Evolutionary conservation across 2,113 vertebrate species (phyloP).

Genomic region (Misgurnus anguillicaudatus): DNA sequence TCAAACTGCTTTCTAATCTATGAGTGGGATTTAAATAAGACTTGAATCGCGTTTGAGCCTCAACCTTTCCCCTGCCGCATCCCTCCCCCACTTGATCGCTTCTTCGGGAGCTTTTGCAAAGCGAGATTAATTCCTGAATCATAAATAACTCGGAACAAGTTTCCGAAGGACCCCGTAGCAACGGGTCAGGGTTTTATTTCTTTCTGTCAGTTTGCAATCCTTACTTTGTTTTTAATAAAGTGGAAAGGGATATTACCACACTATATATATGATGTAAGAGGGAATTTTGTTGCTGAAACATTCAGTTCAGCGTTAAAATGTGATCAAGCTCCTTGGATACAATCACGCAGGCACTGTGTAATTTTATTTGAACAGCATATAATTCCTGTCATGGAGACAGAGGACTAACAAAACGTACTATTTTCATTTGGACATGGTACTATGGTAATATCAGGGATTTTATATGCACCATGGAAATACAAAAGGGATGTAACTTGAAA

Average conservation of each 20-base stretch:
- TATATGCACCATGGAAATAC: too few species aligned
- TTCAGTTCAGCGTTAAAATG: not conserved
- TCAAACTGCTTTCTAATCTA: conserved; percentile 78
- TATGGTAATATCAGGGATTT: not conserved
- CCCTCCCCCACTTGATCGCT: conserved; percentile 64
- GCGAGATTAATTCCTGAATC: conserved; percentile 77
- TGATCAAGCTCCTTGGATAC: not conserved
- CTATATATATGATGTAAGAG: conserved; percentile 47
- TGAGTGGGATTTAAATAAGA: conserved; percentile 80
- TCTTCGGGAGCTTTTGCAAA: conserved; percentile 67
- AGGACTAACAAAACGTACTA: not conserved
- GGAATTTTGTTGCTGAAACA: too few species aligned
- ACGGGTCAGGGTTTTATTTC: conserved; percentile 42
- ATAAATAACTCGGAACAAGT: conserved; percentile 75
- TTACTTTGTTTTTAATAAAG: conserved; percentile 62
- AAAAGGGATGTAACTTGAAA: too few species aligned
- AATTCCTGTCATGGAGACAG: not conserved
- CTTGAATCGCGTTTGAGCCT: conserved; percentile 57
- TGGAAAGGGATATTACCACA: conserved; percentile 45
- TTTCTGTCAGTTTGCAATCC: conserved; percentile 56
- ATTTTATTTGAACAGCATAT: not conserved
- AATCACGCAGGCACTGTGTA: not conserved
- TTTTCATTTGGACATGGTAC: not conserved
- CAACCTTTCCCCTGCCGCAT: conserved; percentile 32
- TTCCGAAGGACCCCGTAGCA: conserved; percentile 58